phyloP scores from a whole-genome alignment of 1,140 invertebrate genomes.

The Holcopasites calliopsidis region DNA sequence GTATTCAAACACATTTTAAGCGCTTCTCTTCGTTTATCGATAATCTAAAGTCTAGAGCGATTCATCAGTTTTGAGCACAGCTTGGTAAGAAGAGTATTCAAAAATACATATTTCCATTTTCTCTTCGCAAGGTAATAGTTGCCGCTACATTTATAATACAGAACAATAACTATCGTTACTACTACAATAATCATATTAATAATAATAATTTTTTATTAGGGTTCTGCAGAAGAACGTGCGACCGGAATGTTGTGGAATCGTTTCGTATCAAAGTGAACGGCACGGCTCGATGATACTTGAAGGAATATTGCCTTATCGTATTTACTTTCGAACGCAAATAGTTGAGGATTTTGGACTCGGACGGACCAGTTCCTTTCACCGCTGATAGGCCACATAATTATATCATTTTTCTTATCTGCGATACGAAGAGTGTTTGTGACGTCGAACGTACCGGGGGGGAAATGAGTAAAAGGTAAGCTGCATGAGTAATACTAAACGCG shows the following conservation, averaged over 20 bases:
- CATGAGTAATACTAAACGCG: background rate
- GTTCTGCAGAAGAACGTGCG: background rate
- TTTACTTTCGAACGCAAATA: conserved; percentile 10
- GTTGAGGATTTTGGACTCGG: background rate
- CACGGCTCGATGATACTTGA: background rate
- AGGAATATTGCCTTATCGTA: background rate
- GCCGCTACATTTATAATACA: too few relatives aligned
- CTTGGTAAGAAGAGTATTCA: background rate
- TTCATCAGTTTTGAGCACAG: background rate
- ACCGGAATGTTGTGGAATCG: background rate
- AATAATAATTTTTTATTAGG: background rate
- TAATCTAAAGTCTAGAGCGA: background rate
- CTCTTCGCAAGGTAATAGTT: too few relatives aligned
- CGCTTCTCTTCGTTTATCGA: background rate
- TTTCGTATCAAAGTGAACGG: background rate
- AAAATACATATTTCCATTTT: background rate
- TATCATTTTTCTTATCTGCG: conserved; percentile 34
- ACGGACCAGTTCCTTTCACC: background rate
- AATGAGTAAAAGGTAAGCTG: background rate
- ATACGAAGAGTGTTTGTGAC: background rate
- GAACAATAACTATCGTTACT: too few relatives aligned
- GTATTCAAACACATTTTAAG: background rate
- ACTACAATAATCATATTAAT: background rate
- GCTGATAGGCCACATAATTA: background rate
- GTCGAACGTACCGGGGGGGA: background rate